phyloP scores from a whole-genome alignment of 2,888 invertebrate species.

The Lucinisca nassula region DNA sequence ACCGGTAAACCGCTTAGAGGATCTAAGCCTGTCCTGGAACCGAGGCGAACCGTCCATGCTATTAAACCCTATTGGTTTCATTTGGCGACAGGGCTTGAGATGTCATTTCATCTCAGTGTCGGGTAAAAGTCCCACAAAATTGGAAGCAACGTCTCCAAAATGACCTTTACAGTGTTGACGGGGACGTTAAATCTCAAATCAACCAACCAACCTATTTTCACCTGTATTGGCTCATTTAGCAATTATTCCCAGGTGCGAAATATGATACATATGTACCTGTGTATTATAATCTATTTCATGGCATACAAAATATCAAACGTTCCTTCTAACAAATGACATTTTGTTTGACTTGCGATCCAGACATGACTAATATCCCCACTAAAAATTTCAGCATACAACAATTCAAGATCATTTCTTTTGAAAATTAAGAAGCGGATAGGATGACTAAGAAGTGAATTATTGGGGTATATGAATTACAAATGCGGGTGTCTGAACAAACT shows the following conservation, averaged over 20 bases:
- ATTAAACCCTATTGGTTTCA: too few relatives aligned
- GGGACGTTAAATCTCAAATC: too few relatives aligned
- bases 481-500: not conserved
- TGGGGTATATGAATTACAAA: constrained; percentile 16
- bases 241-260: not conserved
- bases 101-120: too few relatives aligned
- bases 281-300: not conserved
- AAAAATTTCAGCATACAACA: constrained; percentile 12
- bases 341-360: constrained; percentile 10
- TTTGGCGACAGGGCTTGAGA: too few relatives aligned
- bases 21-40: too few relatives aligned
- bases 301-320: not conserved
- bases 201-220: too few relatives aligned
- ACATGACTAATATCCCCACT: constrained; percentile 1
- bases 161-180: too few relatives aligned
- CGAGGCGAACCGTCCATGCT: too few relatives aligned
- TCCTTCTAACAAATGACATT: constrained; percentile 4
- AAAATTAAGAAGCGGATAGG: constrained; percentile 14
- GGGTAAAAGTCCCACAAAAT: too few relatives aligned
- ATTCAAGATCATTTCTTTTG: constrained; percentile 23
- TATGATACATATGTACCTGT: not conserved
- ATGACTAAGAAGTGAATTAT: constrained; percentile 1
- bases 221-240: not conserved
- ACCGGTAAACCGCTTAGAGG: too few relatives aligned
- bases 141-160: too few relatives aligned